Evolutionary conservation across 2,797 vertebrate species (phyloP), one percentile per base, ranked within the genome.

Genomic region (Dipus sagitta): DNA sequence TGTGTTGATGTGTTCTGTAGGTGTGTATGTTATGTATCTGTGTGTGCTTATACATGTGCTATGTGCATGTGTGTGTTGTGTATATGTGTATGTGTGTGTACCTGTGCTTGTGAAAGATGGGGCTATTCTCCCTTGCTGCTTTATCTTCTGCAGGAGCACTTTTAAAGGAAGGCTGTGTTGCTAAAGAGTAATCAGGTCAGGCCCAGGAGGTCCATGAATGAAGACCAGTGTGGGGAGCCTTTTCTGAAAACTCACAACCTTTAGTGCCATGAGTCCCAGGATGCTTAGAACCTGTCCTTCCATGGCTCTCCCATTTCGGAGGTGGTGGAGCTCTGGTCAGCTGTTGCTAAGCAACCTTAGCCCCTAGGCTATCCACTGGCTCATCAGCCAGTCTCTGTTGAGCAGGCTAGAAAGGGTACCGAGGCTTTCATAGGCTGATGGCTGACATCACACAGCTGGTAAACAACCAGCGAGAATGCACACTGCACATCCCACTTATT

Each of bases 381-480:
- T 34, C 12, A 3, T 17, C 0, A 6, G 28, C 14, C 11, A 1
- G 64, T 12, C 34, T 21, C 58, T 75, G 1, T 0, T 3, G 0
- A 0, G 9, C 1, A 6, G 14, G 3, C 62, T 2, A 1, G 32
- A 1, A 12, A 67, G 74, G 86, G 64, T 0, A 2, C 24, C 0
- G 26, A 54, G 38, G 32, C 75, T 8, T 6, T 28, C 0, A 58
- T 58, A 6, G 8, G 74, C 23, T 4, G 4, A 65, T 8, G 6
- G 28, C 32, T 7, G 30, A 21, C 15, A 18, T 18, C 89, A 42
- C 21, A 1, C 0, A 11, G 52, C 17, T 6, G 14, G 52, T 20
- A 52, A 17, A 10, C 0, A 0, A 0, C 0, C 0, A 23, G 26
- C 0, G 5, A 67, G 15, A 12, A 2, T 23, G 11, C 38, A 1